Evolutionary conservation across 2,797 vertebrate genomes (phyloP), one percentile per base, ranked within the genome.

Genomic region (Leontocebus nigricollis): DNA sequence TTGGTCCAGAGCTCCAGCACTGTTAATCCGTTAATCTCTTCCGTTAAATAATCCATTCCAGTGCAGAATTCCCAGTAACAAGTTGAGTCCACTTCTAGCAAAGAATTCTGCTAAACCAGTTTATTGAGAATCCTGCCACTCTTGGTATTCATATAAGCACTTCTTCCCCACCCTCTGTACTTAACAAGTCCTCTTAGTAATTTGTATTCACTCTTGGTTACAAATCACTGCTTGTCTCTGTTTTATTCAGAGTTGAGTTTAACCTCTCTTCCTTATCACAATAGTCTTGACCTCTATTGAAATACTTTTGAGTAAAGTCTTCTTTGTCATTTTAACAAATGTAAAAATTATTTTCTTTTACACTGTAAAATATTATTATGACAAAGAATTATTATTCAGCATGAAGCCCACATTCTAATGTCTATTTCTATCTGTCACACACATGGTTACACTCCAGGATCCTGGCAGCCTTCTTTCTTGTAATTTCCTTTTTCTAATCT

Each of bases 401-500:
- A 3, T 5, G 2, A 57, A 64, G 19, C 4, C 44, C 20, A 30
- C 15, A 19, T 15, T 77, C 13, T 22, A 24, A 55, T 50, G 8
- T 57, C 14, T 5, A 0, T 76, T 67, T 67, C 5, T 77, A 33
- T 52, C 48, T 52, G 14, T 90, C 39, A 39, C 11, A 17, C n/a
- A 30, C 20, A 19, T 0, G 27, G 13, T 52, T 9, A 3, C 11
- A 33, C 46, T 76, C 10, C 2, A 5, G 27, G 12, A 67, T 86
- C 12, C n/a, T 87, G 75, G 26, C 4, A 52, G 14, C 2, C 12
- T 20, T 39, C 17, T 76, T 27, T 9, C 39, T 79, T 94, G 93
- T 55, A 39, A 15, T 77, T 93, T 85, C 39, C n/a, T 61, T 77
- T 97, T 46, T 33, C 24, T 94, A 48, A 88, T 96, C 27, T 64